Evolutionary conservation across 2,113 vertebrate species (phyloP).

Genomic region (Tiliqua scincoides): DNA sequence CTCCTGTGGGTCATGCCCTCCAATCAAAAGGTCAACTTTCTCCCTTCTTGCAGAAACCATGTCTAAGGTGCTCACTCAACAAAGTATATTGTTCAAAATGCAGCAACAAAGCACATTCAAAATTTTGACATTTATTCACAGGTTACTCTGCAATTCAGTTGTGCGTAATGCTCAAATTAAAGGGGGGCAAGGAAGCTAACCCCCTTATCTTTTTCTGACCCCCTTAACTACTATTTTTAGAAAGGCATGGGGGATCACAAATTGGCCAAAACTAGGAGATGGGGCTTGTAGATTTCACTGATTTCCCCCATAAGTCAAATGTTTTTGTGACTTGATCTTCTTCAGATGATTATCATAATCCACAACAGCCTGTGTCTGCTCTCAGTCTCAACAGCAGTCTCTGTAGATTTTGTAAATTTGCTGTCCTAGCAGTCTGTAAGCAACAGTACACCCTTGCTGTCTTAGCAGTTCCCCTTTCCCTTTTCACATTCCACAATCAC

Average conservation of each 20-base stretch:
- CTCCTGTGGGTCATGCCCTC: neutral
- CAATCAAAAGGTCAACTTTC: neutral
- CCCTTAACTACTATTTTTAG: too few relatives aligned
- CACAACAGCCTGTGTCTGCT: neutral
- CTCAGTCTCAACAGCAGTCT: neutral
- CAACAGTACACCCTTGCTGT: neutral
- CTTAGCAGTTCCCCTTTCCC: neutral
- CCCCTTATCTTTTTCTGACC: too few relatives aligned
- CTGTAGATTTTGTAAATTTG: neutral
- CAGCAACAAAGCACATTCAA: accelerated
- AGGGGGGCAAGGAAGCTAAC: too few relatives aligned
- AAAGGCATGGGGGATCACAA: too few relatives aligned
- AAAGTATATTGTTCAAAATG: too few relatives aligned
- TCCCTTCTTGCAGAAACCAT: neutral
- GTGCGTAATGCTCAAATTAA: too few relatives aligned
- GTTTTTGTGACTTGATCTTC: neutral
- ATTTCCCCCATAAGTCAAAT: too few relatives aligned
- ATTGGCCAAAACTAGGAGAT: too few relatives aligned
- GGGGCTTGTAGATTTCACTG: too few relatives aligned
- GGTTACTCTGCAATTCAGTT: neutral
- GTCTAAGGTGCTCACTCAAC: neutral
- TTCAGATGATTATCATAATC: neutral
- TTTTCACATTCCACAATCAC: neutral
- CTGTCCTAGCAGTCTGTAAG: neutral
- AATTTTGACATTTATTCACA: neutral